Base-by-base conservation (phyloP, 2,797 vertebrate species). In the Cichlasoma orientale region DNA sequence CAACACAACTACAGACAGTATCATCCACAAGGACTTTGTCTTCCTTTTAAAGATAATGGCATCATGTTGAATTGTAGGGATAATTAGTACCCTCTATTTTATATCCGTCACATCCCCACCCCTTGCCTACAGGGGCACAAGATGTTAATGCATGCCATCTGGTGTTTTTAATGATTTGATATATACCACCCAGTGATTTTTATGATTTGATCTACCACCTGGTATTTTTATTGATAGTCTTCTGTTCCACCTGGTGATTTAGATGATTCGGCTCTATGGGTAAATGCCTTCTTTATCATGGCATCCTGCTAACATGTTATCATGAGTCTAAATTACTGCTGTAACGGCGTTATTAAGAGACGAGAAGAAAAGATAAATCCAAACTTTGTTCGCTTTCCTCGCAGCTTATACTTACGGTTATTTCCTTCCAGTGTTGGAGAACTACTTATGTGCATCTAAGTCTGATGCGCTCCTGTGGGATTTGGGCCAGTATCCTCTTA, bases 181-280 rank as follows among this genome's bases (percentile, higher is more conserved):
- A 93, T 93, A 94, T 94, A 94, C 94, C 93, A 94, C 94, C 94
- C 93, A 94, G 92, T 92, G 94, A 93, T 94, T 95, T 95, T 94
- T 92, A 94, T 95, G 94, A 94, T 95, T 95, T 95, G 93, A 95
- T 95, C 93, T 94, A 94, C 94, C 94, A 95, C 94, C 94, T 95
- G 94, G 94, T 94, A 95, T 92, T 94, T 95, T 94, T 95, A 95
- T 94, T 94, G 94, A 95, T 94, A 93, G 94, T 94, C 90, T 92
- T 94, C 91, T 92, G 92, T 94, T 95, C 93, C 94, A 94, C 94
- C 94, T 94, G 93, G 93, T 92, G 93, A 91, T 94, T 90, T 82
- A 89, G 92, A 93, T 94, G 92, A 94, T 94, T 94, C 74, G 90
- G 86, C 92, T 94, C 90, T 87, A 92, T 92, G 90, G 92, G 87